phyloP scores from a whole-genome alignment of 2,113 vertebrate genomes.

The Mastomys natalensis region DNA sequence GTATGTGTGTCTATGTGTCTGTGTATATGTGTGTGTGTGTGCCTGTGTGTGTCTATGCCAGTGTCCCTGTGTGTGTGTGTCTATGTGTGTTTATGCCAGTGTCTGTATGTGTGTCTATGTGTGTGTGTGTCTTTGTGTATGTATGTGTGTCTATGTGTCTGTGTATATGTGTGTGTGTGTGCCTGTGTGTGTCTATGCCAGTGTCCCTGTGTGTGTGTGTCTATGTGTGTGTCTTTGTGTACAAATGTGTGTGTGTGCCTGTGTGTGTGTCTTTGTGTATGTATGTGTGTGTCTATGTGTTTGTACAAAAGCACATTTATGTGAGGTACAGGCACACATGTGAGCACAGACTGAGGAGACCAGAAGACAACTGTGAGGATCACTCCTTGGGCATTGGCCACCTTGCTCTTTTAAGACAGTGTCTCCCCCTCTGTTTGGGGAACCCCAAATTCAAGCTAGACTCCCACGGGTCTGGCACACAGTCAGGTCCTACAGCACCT shows the following conservation, averaged over 20 bases:
- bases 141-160: rapidly evolving
- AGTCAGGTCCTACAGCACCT: rapidly evolving
- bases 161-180: neutral
- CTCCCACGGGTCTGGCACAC: neutral
- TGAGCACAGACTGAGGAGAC: too few relatives aligned
- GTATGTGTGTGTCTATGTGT: neutral
- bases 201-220: neutral
- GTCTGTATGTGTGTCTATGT: neutral
- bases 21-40: neutral
- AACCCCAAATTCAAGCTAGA: neutral
- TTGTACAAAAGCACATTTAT: neutral
- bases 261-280: neutral
- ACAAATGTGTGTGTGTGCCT: neutral
- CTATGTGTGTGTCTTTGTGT: rapidly evolving
- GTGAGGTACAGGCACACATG: neutral
- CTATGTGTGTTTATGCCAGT: neutral
- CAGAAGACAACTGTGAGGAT: neutral
- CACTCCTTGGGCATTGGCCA: neutral
- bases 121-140: neutral
- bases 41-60: neutral
- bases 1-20: rapidly evolving
- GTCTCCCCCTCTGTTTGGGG: neutral
- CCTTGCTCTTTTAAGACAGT: neutral
- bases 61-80: neutral
- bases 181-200: neutral